A percentile compares a stretch with the other conserved stretches of the same genome.
Conservation (phyloP, 1,140 invertebrate genomes). For the Drosophila paulistorum region DNA sequence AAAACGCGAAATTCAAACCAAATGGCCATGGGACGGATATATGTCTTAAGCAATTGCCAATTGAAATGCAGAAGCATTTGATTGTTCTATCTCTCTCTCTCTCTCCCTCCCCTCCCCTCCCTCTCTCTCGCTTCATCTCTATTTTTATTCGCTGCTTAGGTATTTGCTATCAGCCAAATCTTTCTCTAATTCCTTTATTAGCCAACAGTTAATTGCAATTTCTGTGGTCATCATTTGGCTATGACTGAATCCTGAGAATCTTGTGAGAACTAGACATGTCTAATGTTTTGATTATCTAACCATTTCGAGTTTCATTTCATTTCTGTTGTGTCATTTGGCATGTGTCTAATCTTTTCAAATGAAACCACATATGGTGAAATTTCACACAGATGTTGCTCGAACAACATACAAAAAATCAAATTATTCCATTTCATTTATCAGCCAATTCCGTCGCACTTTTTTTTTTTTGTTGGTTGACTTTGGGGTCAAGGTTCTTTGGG, state of each 20-base stretch:
- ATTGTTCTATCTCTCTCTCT: neutral
- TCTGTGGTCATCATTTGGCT: too few relatives aligned
- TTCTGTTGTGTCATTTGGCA: neutral
- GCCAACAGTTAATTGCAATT: too few relatives aligned
- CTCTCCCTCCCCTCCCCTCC: neutral
- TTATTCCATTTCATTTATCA: neutral
- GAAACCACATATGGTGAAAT: conserved; percentile 3
- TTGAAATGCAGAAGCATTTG: conserved; percentile 2
- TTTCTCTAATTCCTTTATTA: too few relatives aligned
- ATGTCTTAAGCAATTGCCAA: conserved; percentile 2
- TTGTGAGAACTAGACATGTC: too few relatives aligned
- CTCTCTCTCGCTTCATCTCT: neutral
- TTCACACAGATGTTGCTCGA: conserved; percentile 4
- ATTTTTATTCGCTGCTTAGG: neutral
- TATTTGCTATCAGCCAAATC: too few relatives aligned
- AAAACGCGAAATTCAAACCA: conserved; percentile 2
- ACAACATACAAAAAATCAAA: neutral
- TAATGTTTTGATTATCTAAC: too few relatives aligned
- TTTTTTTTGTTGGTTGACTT: too few relatives aligned
- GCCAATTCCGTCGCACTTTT: neutral
- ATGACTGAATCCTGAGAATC: too few relatives aligned
- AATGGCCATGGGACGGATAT: neutral
- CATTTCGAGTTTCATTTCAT: too few relatives aligned
- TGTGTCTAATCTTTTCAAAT: too few relatives aligned
- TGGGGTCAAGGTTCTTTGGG: too few relatives aligned